Evolutionary conservation across 2,888 invertebrate genomes (phyloP), one percentile per base, ranked within the genome.

Genomic region (Agrotis clavis): DNA sequence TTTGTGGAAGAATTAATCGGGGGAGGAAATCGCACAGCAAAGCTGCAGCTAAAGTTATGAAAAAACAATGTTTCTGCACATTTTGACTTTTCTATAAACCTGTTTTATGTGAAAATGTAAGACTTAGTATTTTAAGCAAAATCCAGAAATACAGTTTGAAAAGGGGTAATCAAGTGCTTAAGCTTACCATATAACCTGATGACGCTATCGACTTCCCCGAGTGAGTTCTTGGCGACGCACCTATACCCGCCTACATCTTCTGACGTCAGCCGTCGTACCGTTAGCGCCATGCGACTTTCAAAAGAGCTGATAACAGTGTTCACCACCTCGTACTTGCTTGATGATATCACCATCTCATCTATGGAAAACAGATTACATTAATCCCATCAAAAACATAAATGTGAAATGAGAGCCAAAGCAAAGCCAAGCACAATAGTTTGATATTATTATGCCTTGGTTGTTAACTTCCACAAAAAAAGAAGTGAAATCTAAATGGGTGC

Each of bases 131-230:
- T 54, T 21, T 21, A 1, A 14, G 14, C 16, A 53, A 1, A 16
- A 25, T 21, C 54, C 18, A 54, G 18, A 13, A n/a, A 9, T 30
- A 19, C 7, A 18, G 18, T 30, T 14, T 45, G 6, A 4, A 59
- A 0, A 68, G 16, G 11, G 11, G 0, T 9, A 45, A 6, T 60
- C 18, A 16, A 25, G 7, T 50, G 11, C 97, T 97, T 93, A 99
- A 99, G 11, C 97, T 97, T 93, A 99, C 99, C 98, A 92, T 99
- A 98, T 66, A 99, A 96, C 82, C 98, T 97, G 88, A 99, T 98
- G 89, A 97, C 98, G 94, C 98, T 98, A 91, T 99, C 98, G 25
- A 98, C 98, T 92, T 98, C 98, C 1, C 99, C 99, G 4, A 99
- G 96, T 0, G 98, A 98, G 93, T 98, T 98, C 92, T 98, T 98